A percentile compares a stretch with the other conserved stretches of the same genome.
These are phyloP conservation scores for Thera britannica DNA, from an alignment of 2,888 invertebrate species.

Conservation along the genomic window DNA sequence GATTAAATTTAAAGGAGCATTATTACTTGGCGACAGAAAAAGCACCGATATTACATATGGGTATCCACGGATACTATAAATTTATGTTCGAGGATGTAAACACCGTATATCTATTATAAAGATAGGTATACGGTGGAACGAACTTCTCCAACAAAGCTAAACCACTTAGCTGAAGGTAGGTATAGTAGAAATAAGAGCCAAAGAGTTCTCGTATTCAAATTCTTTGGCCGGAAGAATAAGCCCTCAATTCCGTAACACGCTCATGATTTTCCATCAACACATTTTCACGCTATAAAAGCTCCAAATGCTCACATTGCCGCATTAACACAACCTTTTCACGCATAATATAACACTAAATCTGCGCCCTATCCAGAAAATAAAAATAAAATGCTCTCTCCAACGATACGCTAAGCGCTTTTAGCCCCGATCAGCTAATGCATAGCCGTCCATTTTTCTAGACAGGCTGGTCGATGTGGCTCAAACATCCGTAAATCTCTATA, in stretches of 20 bases:
- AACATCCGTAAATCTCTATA: conserved; percentile 71
- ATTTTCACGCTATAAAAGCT: conserved; percentile 26
- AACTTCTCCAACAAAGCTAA: too few relatives aligned
- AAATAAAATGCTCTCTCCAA: conserved; percentile 56
- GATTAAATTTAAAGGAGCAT: too few relatives aligned
- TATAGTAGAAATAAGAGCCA: neutral
- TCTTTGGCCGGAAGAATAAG: neutral
- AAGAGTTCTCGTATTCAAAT: neutral
- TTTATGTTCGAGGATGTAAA: too few relatives aligned
- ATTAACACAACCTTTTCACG: conserved; percentile 33
- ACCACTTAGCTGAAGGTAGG: neutral
- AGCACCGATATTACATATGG: too few relatives aligned
- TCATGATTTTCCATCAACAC: conserved; percentile 28
- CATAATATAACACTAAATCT: conserved; percentile 43
- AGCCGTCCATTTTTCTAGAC: conserved; percentile 70
- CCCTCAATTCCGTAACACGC: conserved; percentile 16
- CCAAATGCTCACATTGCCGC: conserved; percentile 29
- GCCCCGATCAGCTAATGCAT: conserved; percentile 68
- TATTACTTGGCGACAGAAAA: too few relatives aligned
- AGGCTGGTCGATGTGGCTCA: conserved; percentile 61
- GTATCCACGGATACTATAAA: too few relatives aligned
- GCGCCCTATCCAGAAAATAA: conserved; percentile 35
- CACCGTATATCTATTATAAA: too few relatives aligned
- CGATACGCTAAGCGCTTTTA: conserved; percentile 61
- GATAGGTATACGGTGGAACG: too few relatives aligned